A percentile compares a stretch with the other conserved stretches of the same genome.
Conservation (phyloP, 2,797 vertebrate genomes). For the Hyperoplus immaculatus region DNA sequence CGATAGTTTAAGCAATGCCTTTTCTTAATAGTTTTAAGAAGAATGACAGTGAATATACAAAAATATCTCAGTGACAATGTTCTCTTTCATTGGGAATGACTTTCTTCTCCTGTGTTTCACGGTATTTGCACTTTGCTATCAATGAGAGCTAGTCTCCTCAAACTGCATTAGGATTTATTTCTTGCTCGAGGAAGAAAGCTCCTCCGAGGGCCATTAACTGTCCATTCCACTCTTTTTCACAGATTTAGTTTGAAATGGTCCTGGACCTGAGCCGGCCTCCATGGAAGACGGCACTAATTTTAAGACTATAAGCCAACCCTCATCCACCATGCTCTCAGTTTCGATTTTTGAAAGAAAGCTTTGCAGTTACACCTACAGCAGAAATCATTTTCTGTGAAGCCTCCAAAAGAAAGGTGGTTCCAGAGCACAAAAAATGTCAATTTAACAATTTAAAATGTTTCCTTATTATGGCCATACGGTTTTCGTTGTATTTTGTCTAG, state of each 20-base stretch:
- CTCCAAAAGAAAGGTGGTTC: not conserved
- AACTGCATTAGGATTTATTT: constrained; percentile 60
- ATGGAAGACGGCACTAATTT: constrained; percentile 47
- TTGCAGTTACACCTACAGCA: constrained; percentile 12
- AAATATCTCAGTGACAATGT: constrained; percentile 10
- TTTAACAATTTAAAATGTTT: not conserved
- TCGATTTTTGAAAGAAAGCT: constrained; percentile 21
- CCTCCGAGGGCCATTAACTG: constrained; percentile 54
- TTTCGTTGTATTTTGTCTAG: not conserved
- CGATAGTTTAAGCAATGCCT: not conserved
- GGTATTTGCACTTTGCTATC: constrained; percentile 52
- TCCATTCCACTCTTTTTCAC: constrained; percentile 47
- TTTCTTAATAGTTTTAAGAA: constrained; percentile 21
- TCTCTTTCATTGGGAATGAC: constrained; percentile 16
- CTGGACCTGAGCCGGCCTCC: constrained; percentile 41
- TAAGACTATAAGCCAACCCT: constrained; percentile 32
- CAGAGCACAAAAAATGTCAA: not conserved
- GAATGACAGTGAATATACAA: constrained; percentile 11
- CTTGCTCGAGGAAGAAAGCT: constrained; percentile 35
- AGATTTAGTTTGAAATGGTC: constrained; percentile 63
- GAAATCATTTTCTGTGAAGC: constrained; percentile 4
- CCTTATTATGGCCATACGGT: not conserved
- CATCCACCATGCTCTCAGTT: constrained; percentile 3
- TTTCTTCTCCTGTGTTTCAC: constrained; percentile 24
- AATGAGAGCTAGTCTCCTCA: constrained; percentile 32